A percentile compares a stretch with the other conserved stretches of the same genome.
Conservation (phyloP, 2,113 vertebrate species). For the Diphyllodes magnificus region DNA sequence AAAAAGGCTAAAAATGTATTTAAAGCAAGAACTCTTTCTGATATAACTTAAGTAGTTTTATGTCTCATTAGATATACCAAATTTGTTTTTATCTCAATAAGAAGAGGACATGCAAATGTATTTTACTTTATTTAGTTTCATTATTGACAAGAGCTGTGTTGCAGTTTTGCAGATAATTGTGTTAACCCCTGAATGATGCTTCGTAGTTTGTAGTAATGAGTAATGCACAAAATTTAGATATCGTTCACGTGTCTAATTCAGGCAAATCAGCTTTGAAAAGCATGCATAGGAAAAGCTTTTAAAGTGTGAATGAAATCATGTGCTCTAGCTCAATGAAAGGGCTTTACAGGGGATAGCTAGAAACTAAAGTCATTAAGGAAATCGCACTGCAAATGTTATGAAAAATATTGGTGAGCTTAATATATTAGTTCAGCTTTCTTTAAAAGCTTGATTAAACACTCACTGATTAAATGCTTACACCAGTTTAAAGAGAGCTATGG, state of each 20-base stretch:
- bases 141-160: neutral
- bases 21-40: neutral
- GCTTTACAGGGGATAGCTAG: neutral
- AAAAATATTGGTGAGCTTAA: neutral
- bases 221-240: constrained; percentile 27
- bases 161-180: neutral
- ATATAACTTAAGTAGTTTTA: neutral
- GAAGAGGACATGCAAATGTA: neutral
- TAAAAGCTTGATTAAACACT: neutral
- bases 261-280: constrained; percentile 42
- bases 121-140: neutral
- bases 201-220: constrained; percentile 16
- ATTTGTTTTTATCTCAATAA: neutral
- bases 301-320: constrained; percentile 25
- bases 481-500: neutral
- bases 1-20: neutral
- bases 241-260: neutral
- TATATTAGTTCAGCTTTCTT: neutral
- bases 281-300: neutral
- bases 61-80: neutral
- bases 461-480: neutral
- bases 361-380: constrained; percentile 25
- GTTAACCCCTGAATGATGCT: constrained; percentile 11
- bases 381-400: neutral
- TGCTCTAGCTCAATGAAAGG: neutral